Percentiles rank a stretch among this genome's conserved stretches.
Conservation (phyloP, 2,113 vertebrate species). For the Catagonus wagneri region DNA sequence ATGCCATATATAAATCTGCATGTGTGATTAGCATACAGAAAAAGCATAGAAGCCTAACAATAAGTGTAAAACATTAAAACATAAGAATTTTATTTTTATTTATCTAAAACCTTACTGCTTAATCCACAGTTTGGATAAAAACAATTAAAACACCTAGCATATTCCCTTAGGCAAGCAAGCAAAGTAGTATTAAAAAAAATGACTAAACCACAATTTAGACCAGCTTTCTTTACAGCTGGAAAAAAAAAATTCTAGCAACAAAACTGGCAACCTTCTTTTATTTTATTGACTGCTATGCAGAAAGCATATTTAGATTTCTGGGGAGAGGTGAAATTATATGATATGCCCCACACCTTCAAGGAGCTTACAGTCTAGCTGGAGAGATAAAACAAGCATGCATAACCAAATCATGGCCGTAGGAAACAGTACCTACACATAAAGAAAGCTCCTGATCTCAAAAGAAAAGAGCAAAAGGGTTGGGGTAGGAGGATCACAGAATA, state of each 20-base stretch:
- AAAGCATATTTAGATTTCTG: background rate
- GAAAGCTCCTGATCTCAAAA: background rate
- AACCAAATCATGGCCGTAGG: background rate
- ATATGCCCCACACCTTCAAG: background rate
- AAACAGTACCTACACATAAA: constrained; percentile 30
- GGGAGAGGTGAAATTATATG: constrained; percentile 26
- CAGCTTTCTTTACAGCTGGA: constrained; percentile 31
- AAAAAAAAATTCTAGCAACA: constrained; percentile 38
- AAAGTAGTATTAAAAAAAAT: background rate
- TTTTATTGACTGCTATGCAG: background rate
- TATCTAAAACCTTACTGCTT: constrained; percentile 63
- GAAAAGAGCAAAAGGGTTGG: background rate
- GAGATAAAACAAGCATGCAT: background rate
- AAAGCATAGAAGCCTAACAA: constrained; percentile 36
- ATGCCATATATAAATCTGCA: constrained; percentile 28
- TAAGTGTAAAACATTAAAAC: constrained; percentile 45
- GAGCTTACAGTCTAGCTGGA: background rate
- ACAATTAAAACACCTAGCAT: constrained; percentile 50
- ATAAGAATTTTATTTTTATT: constrained; percentile 51
- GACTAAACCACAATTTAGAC: constrained; percentile 33
- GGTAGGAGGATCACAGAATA: background rate
- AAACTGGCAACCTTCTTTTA: constrained; percentile 41
- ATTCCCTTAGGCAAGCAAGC: constrained; percentile 45
- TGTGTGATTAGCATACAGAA: constrained; percentile 34
- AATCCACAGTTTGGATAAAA: constrained; percentile 41